phyloP scores from a whole-genome alignment of 2,888 invertebrate genomes.

The Noctua fimbriata region DNA sequence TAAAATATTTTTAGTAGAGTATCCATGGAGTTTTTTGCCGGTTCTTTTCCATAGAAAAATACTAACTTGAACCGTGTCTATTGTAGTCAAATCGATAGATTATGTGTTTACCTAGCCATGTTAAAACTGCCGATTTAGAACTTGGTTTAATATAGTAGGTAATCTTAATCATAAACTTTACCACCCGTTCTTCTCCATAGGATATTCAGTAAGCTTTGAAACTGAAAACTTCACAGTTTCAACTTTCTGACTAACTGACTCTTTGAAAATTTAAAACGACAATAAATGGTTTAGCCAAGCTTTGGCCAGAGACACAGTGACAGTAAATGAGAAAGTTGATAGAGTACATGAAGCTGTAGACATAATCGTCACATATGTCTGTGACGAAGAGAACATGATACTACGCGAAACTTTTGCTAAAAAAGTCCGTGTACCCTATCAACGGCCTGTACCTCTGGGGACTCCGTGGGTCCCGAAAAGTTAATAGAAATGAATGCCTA shows the following conservation, averaged over 20 bases:
- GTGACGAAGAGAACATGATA: too few relatives aligned
- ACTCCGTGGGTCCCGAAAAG: neutral
- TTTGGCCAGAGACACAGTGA: neutral
- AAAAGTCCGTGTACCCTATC: neutral
- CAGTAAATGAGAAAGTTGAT: neutral
- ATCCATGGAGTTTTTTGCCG: too few relatives aligned
- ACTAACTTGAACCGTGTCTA: too few relatives aligned
- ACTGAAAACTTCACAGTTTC: neutral
- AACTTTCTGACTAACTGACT: neutral
- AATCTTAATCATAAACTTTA: neutral
- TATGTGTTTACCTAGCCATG: neutral
- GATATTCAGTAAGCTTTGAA: neutral
- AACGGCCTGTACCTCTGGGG: neutral
- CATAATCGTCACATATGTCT: neutral
- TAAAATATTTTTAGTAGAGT: too few relatives aligned
- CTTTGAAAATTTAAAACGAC: neutral
- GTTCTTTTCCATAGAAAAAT: too few relatives aligned
- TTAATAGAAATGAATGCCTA: neutral
- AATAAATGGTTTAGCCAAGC: neutral
- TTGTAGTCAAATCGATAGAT: neutral
- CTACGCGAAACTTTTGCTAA: neutral
- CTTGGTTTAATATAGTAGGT: neutral
- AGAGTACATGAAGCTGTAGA: neutral
- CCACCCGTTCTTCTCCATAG: neutral
- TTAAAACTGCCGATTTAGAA: neutral